phyloP scores from a whole-genome alignment of 2,113 vertebrate species.

The Riparia riparia region DNA sequence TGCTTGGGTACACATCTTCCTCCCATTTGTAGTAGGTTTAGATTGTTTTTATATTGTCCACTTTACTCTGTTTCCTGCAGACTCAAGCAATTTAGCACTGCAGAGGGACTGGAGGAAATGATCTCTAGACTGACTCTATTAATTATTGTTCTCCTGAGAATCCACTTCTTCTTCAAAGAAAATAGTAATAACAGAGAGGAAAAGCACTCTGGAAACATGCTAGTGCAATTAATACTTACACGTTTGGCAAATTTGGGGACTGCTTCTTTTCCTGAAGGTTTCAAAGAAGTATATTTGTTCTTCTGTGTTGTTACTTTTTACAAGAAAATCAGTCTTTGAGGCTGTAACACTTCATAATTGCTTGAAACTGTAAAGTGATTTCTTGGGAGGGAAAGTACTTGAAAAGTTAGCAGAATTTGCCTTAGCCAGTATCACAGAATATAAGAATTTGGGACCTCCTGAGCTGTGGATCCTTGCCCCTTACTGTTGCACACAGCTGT shows the following conservation, averaged over 20 bases:
- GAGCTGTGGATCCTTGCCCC: not conserved
- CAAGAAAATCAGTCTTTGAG: not conserved
- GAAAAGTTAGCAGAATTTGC: not conserved
- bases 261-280: not conserved
- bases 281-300: not conserved
- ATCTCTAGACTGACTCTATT: conserved; percentile 48
- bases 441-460: not conserved
- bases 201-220: not conserved
- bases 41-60: not conserved
- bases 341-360: not conserved
- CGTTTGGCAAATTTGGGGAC: not conserved
- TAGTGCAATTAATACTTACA: not conserved
- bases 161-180: not conserved
- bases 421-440: not conserved
- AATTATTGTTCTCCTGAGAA: conserved; percentile 28
- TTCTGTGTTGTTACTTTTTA: not conserved
- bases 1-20: not conserved
- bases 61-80: conserved; percentile 41
- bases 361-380: not conserved
- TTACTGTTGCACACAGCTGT: not conserved
- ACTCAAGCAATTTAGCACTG: not conserved
- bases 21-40: not conserved
- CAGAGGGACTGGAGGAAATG: conserved; percentile 16
- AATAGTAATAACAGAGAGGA: not conserved
- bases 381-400: not conserved